Evolutionary conservation across 2,888 invertebrate species (phyloP), one percentile per base, ranked within the genome.

Genomic region (Onchidella celtica): DNA sequence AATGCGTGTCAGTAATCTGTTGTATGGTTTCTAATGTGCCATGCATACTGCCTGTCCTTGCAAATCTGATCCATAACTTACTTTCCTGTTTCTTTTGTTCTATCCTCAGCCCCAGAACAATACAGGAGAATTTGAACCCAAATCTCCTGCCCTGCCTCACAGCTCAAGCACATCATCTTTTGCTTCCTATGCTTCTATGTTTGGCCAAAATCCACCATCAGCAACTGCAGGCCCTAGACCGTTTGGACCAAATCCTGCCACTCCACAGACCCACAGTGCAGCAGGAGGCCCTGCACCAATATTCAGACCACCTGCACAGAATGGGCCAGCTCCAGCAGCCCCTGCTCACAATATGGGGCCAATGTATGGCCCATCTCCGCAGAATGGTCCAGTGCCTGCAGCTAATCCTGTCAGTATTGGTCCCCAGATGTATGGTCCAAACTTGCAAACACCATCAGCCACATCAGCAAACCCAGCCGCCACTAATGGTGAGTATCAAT

Each of bases 141-240:
- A 80, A 55, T 74, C 84, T 55, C 81, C 84, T 55, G 78, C 24
- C 3, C 75, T 89, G 61, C 88, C 90, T 11, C 90, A 91, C 85
- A 91, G 90, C 79, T 87, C 91, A 36, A 91, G 90, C 80, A 89
- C 90, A 36, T 91, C 91, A 47, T 91, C 91, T 47, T 91, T 91
- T 83, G 87, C 89, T 38, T 87, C 88, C 17, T 86, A 83, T 81
- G 83, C 84, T 59, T 83, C 82, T 70, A 83, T 84, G 79, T 83
- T 83, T 76, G 81, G 81, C 29, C 75, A 75, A 21, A 79, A 34
- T 29, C 79, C 79, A 14, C 9, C 29, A 17, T 17, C 78, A 17
- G 11, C 76, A 55, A 24, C 66, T 11, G 21, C 72, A n/a, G 59
- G 59, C 59, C 36, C 72, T 21, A 59, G 66, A 14, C 66, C 65